Percentiles rank a stretch among this genome's conserved stretches.
Evolutionary conservation across 2,888 invertebrate species (phyloP).

Genomic region (Molanna angustata): DNA sequence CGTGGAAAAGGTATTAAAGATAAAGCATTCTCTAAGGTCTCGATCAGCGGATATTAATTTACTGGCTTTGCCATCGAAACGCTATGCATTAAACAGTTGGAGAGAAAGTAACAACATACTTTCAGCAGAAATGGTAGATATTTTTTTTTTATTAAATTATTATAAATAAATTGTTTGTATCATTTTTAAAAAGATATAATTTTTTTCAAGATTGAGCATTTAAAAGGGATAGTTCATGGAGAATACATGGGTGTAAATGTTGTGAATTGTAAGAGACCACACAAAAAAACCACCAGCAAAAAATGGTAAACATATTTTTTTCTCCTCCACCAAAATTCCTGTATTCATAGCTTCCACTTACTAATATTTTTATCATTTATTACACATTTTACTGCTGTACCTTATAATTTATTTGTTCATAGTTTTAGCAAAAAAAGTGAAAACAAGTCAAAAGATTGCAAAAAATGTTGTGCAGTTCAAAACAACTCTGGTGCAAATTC

Average conservation of each 20-base stretch:
- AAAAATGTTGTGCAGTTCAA: too few species aligned
- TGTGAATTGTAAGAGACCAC: constrained; percentile 6
- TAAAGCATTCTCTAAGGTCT: constrained; percentile 20
- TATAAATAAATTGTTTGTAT: too few species aligned
- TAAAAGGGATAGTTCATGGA: constrained; percentile 20
- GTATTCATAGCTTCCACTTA: too few species aligned
- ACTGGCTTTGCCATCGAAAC: constrained; percentile 18
- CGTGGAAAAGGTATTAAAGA: constrained; percentile 12
- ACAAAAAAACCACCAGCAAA: not conserved
- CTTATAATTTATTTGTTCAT: too few species aligned
- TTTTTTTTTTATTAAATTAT: not conserved
- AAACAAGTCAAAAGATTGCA: too few species aligned
- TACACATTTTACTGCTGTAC: too few species aligned
- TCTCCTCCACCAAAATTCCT: too few species aligned
- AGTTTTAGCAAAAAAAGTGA: too few species aligned
- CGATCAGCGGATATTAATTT: constrained; percentile 14
- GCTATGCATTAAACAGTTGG: constrained; percentile 21
- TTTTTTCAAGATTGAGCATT: constrained; percentile 16
- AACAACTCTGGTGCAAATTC: too few species aligned
- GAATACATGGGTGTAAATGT: constrained; percentile 17
- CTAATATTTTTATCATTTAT: too few species aligned
- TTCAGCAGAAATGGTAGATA: constrained; percentile 22
- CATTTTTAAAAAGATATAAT: not conserved
- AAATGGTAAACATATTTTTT: not conserved
- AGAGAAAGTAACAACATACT: constrained; percentile 15